These are phyloP conservation scores for Andrena dorsata DNA, from an alignment of 2,888 invertebrate species.

Conservation along the genomic window DNA sequence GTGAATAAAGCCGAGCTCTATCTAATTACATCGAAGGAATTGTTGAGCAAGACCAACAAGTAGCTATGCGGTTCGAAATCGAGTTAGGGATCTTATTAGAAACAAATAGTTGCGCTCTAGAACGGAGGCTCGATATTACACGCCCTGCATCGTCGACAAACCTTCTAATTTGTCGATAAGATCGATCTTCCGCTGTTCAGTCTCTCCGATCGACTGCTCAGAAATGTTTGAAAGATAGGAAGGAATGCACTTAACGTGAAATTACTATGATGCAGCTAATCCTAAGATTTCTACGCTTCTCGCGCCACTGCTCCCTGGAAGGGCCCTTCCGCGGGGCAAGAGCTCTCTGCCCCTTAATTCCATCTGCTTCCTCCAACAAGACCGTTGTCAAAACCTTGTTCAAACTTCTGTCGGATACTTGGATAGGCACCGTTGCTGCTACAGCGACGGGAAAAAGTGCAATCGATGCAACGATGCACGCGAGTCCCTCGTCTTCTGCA, in stretches of 20 bases:
- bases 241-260: conserved; percentile 8
- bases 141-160: neutral
- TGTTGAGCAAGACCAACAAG: neutral
- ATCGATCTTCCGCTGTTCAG: neutral
- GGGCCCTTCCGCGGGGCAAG: neutral
- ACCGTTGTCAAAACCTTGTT: neutral
- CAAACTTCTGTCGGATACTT: neutral
- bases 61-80: neutral
- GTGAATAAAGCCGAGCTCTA: no score
- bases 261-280: conserved; percentile 38
- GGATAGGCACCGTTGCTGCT: neutral
- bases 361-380: neutral
- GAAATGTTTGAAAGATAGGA: neutral
- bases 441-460: neutral
- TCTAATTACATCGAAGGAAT: neutral
- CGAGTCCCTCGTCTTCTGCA: neutral
- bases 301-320: neutral
- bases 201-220: neutral
- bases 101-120: neutral
- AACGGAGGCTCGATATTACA: neutral
- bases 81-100: neutral
- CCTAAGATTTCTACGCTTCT: conserved; percentile 24
- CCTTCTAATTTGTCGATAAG: conserved; percentile 1
- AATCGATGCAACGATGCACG: conserved; percentile 1
- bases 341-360: neutral